phyloP scores from a whole-genome alignment of 2,888 invertebrate species.

The Pteria penguin region DNA sequence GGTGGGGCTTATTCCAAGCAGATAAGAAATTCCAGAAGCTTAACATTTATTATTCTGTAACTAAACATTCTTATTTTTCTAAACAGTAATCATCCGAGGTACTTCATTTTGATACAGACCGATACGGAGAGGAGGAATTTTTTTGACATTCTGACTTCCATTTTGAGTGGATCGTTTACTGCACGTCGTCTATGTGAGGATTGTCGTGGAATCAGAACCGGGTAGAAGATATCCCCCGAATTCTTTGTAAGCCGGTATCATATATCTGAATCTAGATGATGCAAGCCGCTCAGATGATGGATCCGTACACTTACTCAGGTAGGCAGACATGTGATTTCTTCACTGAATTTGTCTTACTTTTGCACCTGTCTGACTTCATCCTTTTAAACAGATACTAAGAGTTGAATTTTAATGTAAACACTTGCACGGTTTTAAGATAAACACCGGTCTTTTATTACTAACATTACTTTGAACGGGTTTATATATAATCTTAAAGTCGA shows the following conservation, averaged over 20 bases:
- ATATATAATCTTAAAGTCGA: no score
- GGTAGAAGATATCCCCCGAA: conserved; percentile 17
- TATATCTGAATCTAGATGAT: conserved; percentile 18
- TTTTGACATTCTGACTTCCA: conserved; percentile 4
- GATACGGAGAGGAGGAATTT: conserved; percentile 11
- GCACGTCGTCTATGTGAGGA: conserved; percentile 14
- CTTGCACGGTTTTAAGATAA: no score
- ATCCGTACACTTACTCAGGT: conserved; percentile 48
- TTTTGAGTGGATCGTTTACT: conserved; percentile 28
- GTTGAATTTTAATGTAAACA: no score
- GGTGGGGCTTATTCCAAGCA: conserved; percentile 44
- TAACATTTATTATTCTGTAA: conserved; percentile 39
- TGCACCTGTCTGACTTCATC: no score
- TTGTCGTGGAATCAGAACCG: conserved; percentile 1
- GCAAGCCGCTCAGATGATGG: conserved; percentile 38
- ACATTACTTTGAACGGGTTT: no score
- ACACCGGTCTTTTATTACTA: no score
- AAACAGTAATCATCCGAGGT: conserved; percentile 34
- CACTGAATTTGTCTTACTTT: neutral
- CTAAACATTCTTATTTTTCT: conserved; percentile 41
- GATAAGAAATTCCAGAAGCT: conserved; percentile 46
- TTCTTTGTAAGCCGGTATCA: conserved; percentile 9
- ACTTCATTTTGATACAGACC: conserved; percentile 12
- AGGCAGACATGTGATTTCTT: conserved; percentile 19
- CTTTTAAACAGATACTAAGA: no score